Percentiles rank a stretch among this genome's conserved stretches.
phyloP scores from a whole-genome alignment of 2,113 vertebrate species.

The Mormoops blainvillei region DNA sequence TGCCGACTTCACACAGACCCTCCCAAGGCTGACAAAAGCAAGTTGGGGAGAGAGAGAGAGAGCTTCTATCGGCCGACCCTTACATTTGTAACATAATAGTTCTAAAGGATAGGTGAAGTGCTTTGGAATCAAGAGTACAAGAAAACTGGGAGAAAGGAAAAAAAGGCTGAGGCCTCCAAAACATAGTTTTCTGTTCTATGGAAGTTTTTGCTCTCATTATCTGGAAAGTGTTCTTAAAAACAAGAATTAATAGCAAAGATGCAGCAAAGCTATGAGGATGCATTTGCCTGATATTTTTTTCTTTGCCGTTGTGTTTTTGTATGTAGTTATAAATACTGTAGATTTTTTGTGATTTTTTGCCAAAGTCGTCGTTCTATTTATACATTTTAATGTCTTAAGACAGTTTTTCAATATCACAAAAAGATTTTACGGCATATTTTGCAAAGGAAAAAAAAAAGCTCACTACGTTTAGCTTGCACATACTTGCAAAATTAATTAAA shows the following conservation, averaged over 20 bases:
- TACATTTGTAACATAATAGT: slow-evolving; percentile 38
- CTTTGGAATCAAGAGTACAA: slow-evolving; percentile 61
- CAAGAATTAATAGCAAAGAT: slow-evolving; percentile 79
- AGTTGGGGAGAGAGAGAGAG: neutral
- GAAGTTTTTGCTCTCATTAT: slow-evolving; percentile 85
- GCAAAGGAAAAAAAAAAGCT: slow-evolving; percentile 88
- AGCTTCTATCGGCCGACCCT: slow-evolving; percentile 57
- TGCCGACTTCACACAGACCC: neutral
- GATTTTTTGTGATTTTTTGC: slow-evolving; percentile 92
- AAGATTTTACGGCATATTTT: slow-evolving; percentile 90
- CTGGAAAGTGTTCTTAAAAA: slow-evolving; percentile 87
- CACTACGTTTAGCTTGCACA: slow-evolving; percentile 89
- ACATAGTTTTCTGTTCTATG: slow-evolving; percentile 75
- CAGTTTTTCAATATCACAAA: slow-evolving; percentile 89
- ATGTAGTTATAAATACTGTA: slow-evolving; percentile 93
- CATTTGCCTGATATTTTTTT: slow-evolving; percentile 86
- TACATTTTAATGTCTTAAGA: slow-evolving; percentile 96
- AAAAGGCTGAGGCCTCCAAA: slow-evolving; percentile 54
- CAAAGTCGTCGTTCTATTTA: slow-evolving; percentile 96
- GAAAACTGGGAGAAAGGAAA: slow-evolving; percentile 47
- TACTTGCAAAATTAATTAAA: slow-evolving; percentile 85
- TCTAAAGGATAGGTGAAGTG: slow-evolving; percentile 70
- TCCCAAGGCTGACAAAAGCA: neutral
- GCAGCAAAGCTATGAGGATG: slow-evolving; percentile 84
- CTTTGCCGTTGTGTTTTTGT: slow-evolving; percentile 93